A percentile compares a stretch with the other conserved stretches of the same genome.
These are phyloP conservation scores for Anas platyrhynchos DNA, from an alignment of 2,113 vertebrate species.

Conservation along the genomic window DNA sequence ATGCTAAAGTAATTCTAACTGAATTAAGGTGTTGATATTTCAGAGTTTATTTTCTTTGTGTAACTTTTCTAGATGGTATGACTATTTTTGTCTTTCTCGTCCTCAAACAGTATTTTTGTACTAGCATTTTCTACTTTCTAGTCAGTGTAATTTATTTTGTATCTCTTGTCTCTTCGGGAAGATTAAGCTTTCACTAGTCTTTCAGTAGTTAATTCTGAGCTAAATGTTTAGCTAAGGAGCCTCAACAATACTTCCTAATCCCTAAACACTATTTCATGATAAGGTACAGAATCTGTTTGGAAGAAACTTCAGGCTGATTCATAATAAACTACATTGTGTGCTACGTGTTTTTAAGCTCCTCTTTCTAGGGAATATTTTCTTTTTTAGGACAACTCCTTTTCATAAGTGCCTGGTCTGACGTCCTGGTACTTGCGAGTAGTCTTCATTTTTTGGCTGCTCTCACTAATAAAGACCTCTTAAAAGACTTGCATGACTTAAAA, in stretches of 20 bases:
- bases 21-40: background rate
- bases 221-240: background rate
- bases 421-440: background rate
- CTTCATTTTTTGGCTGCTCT: background rate
- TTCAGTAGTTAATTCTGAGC: slow-evolving; percentile 13
- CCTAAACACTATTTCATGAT: background rate
- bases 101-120: background rate
- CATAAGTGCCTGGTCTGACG: background rate
- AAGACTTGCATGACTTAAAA: background rate
- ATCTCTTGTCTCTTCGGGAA: background rate
- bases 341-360: background rate
- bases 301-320: slow-evolving; percentile 1
- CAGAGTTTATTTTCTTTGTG: background rate
- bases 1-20: background rate
- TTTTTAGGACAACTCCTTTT: background rate
- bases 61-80: background rate
- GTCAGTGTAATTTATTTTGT: background rate
- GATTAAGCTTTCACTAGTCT: background rate
- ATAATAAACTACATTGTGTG: background rate
- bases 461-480: background rate
- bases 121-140: background rate
- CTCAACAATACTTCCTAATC: slow-evolving; percentile 7
- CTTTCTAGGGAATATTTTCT: background rate
- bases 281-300: background rate
- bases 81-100: background rate